Evolutionary conservation across 2,797 vertebrate species (phyloP).

Genomic region (Spondyliosoma cantharus): DNA sequence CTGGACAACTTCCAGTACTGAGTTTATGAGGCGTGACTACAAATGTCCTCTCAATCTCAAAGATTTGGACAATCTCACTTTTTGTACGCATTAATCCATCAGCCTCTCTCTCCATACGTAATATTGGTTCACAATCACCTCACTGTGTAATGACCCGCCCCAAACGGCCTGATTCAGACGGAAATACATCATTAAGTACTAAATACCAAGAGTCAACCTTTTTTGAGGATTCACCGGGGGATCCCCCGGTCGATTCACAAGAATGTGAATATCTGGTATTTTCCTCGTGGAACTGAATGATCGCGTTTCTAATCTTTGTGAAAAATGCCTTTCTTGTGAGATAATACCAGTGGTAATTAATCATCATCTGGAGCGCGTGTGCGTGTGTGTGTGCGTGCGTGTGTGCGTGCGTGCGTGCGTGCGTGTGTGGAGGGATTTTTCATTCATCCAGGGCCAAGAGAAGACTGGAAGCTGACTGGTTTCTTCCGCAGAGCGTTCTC

Average conservation of each 20-base stretch:
- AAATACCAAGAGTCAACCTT: background rate
- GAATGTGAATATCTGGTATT: slow-evolving; percentile 23
- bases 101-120: background rate
- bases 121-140: background rate
- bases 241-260: slow-evolving; percentile 12
- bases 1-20: background rate
- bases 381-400: slow-evolving; percentile 1
- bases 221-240: background rate
- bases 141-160: background rate
- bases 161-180: background rate
- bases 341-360: slow-evolving; percentile 55
- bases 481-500: slow-evolving; percentile 30
- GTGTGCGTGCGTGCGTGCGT: background rate
- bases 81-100: background rate
- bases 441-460: slow-evolving; percentile 56
- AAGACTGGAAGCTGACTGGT: slow-evolving; percentile 22
- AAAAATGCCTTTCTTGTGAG: slow-evolving; percentile 49
- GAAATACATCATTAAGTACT: background rate
- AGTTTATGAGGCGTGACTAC: background rate
- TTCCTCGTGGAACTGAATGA: slow-evolving; percentile 31
- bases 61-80: background rate
- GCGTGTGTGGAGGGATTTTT: slow-evolving; percentile 21
- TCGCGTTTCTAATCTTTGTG: slow-evolving; percentile 39
- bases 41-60: background rate
- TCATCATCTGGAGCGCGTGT: slow-evolving; percentile 53